phyloP scores from a whole-genome alignment of 1,140 invertebrate species.

The Copidosoma floridanum region DNA sequence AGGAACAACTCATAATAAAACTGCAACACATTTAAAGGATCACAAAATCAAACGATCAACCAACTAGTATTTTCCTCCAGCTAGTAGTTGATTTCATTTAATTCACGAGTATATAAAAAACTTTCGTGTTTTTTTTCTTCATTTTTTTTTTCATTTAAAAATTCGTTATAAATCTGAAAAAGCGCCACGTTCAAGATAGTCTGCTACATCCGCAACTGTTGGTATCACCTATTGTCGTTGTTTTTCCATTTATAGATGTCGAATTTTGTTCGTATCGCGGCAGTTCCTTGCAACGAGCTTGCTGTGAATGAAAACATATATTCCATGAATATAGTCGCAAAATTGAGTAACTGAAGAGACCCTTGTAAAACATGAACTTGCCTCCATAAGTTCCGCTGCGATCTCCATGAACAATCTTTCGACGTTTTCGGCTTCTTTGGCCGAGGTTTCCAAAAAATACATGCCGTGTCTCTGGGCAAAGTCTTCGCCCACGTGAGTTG shows the following conservation, averaged over 20 bases:
- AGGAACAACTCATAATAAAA: conserved; percentile 7
- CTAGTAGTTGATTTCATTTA: neutral
- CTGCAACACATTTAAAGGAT: conserved; percentile 23
- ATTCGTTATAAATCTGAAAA: too few relatives aligned
- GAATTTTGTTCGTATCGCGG: conserved; percentile 71
- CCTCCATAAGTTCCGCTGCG: conserved; percentile 87
- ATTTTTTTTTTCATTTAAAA: too few relatives aligned
- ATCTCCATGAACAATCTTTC: conserved; percentile 96
- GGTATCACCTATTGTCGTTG: conserved; percentile 66
- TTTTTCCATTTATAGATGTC: conserved; percentile 70
- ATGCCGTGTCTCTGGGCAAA: conserved; percentile 94
- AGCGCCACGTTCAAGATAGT: conserved; percentile 47
- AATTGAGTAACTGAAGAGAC: too few relatives aligned
- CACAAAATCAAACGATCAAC: conserved; percentile 21
- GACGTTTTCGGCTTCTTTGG: conserved; percentile 97
- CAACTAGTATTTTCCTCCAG: conserved; percentile 6
- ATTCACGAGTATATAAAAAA: conserved; percentile 10
- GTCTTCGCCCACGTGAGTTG: conserved; percentile 90
- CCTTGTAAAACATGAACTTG: too few relatives aligned
- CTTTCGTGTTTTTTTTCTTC: conserved; percentile 9
- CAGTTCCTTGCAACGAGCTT: conserved; percentile 75
- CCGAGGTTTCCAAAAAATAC: conserved; percentile 98
- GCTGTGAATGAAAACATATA: conserved; percentile 63
- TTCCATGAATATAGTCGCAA: too few relatives aligned
- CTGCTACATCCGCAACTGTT: conserved; percentile 63